Base-by-base conservation (phyloP, 2,888 invertebrate species). In the Didymodactylos carnosus region DNA sequence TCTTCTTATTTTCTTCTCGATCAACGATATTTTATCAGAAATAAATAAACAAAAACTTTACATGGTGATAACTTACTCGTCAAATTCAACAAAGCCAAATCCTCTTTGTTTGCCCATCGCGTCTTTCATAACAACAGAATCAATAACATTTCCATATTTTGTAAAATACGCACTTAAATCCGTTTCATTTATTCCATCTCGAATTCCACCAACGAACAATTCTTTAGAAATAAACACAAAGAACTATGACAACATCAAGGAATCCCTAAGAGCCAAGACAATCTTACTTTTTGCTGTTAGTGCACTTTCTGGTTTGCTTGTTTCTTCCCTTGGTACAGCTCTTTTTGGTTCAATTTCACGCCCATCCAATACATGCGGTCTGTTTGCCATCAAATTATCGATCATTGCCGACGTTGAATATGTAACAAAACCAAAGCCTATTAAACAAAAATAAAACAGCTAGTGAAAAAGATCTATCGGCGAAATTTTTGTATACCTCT, bases 51-150 rank as follows among this genome's bases (percentile, higher is more conserved):
- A n/a, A n/a, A n/a, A n/a, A n/a, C n/a, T n/a, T n/a, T n/a, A n/a
- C n/a, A n/a, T n/a, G n/a, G n/a, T n/a, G n/a, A 43, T 49, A 49
- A 95, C 95, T 82, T 94, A 93, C 82, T 95, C 95, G 80, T 93
- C 92, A 84, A 93, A 95, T 82, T 94, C 93, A 51, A 97, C 89
- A 83, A 95, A 97, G 53, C 91, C 94, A 83, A 95, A 97, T 10
- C 94, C 94, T 78, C 94, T 87, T 80, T 91, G 92, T 83, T 93
- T 94, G 92, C 92, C 4, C 91, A 91, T 73, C 13, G 39, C 69
- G 23, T 81, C 81, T 71, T 79, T 79, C 81, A 81, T 81, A 23
- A 81, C 81, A 71, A 81, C 79, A 75, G 78, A 79, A 74, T 81
- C 81, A 16, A 78, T 77, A 29, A 82, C 91, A 80, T 92, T 92